Evolutionary conservation across 2,797 vertebrate species (phyloP), one percentile per base, ranked within the genome.

Genomic region (Atherinosoma microstoma): DNA sequence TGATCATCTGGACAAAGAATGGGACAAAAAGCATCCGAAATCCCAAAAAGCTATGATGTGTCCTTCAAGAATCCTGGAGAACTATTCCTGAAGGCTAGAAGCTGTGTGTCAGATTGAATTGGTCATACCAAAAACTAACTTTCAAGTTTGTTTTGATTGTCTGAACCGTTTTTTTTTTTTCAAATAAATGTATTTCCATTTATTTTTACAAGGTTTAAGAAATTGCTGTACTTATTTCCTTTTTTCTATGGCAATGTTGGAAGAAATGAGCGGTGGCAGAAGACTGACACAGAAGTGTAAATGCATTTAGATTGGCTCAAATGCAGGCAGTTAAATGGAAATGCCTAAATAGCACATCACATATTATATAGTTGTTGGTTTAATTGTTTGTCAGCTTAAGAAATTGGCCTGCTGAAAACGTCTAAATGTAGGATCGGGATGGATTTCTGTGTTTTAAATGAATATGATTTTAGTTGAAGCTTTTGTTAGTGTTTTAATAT

Each of bases 371-470:
- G 27, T 54, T 12, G 2, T 18, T 27, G 27, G 38, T 63, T 66
- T 51, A 51, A 51, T 51, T 45, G 15, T 65, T 67, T 22, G 75
- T 45, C 8, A 22, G 34, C 49, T 60, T 22, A 30, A 53, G 40
- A 18, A 65, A 30, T 49, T 11, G 24, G 15, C 60, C 38, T 58
- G 10, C 49, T 63, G 30, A 27, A 45, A 64, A 29, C 22, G 35
- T 53, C 49, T 30, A 16, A 22, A 58, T 73, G 47, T 30, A 49
- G 20, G 54, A 51, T 58, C 24, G 66, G 8, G 51, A 66, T 59
- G 27, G 56, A 78, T 77, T 67, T 70, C 65, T 68, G 13, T 51
- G 58, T 51, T 84, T 76, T 70, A 47, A 71, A 80, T 70, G 67
- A 79, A 78, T 59, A 76, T 70, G 60, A 64, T 29, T 82, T 75